These are phyloP conservation scores for Dryoscopus gambensis DNA, from an alignment of 2,113 vertebrate genomes.

Conservation along the genomic window DNA sequence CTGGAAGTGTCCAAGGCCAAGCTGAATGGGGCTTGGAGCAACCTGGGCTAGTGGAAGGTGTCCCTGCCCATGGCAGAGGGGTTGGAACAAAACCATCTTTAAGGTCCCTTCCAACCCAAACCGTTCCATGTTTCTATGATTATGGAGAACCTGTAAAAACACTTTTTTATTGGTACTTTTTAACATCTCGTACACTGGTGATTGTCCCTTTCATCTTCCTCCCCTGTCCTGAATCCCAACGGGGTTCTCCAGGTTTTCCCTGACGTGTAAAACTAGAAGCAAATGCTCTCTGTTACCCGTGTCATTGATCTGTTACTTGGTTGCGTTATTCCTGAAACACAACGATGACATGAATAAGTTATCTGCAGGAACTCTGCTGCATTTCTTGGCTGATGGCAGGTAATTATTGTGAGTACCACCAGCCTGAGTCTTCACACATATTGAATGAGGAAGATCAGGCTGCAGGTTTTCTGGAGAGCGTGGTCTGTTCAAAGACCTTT, in stretches of 20 bases:
- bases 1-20: not conserved
- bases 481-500: not conserved
- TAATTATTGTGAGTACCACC: not conserved
- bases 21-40: not conserved
- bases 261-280: not conserved
- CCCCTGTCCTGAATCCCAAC: not conserved
- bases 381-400: not conserved
- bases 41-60: not conserved
- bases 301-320: not conserved
- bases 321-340: not conserved
- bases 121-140: not conserved
- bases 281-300: not conserved
- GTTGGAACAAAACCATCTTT: not conserved
- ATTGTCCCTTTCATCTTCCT: not conserved
- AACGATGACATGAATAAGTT: conserved; percentile 22
- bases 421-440: not conserved
- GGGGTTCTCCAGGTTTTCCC: not conserved
- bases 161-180: not conserved
- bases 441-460: not conserved
- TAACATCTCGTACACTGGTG: not conserved
- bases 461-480: not conserved
- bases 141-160: not conserved
- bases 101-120: not conserved
- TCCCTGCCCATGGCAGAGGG: not conserved
- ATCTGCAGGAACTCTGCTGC: not conserved